A percentile compares a stretch with the other conserved stretches of the same genome.
Evolutionary conservation across 2,797 vertebrate genomes (phyloP).

Genomic region (Propithecus perrieri): DNA sequence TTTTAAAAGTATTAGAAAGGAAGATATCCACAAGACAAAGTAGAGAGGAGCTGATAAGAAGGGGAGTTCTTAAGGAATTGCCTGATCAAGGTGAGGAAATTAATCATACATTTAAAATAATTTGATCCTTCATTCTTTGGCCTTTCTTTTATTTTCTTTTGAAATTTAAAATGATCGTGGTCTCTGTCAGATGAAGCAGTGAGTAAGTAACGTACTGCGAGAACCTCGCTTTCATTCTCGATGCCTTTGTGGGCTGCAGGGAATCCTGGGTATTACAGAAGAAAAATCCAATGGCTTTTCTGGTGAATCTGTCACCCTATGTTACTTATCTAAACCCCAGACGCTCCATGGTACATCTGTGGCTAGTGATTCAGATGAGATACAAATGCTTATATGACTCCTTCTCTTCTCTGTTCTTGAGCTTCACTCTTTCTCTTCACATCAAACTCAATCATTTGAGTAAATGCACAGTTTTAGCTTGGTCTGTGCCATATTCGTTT

Average conservation of each 20-base stretch:
- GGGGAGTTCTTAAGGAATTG: slow-evolving; percentile 95
- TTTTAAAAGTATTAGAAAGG: slow-evolving; percentile 94
- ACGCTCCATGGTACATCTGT: not conserved
- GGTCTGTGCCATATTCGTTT: not conserved
- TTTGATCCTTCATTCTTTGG: slow-evolving; percentile 29
- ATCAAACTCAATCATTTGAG: not conserved
- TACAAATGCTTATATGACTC: not conserved
- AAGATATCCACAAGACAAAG: slow-evolving; percentile 99
- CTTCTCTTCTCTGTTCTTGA: not conserved
- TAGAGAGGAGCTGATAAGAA: slow-evolving; percentile 97
- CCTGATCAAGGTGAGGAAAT: slow-evolving; percentile 92
- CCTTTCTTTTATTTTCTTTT: slow-evolving; percentile 62
- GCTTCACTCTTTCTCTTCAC: not conserved
- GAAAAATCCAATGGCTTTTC: not conserved
- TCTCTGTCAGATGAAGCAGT: not conserved
- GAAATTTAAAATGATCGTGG: not conserved
- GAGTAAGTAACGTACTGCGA: not conserved
- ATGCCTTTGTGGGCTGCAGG: not conserved
- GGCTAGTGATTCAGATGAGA: not conserved
- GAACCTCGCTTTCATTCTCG: slow-evolving; percentile 9
- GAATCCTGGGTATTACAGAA: not conserved
- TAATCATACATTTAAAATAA: slow-evolving; percentile 61
- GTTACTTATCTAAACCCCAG: not conserved
- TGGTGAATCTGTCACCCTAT: not conserved
- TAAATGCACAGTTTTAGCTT: not conserved